Evolutionary conservation across 2,797 vertebrate genomes (phyloP), one percentile per base, ranked within the genome.

Genomic region (Phrynocephalus guinanensis): DNA sequence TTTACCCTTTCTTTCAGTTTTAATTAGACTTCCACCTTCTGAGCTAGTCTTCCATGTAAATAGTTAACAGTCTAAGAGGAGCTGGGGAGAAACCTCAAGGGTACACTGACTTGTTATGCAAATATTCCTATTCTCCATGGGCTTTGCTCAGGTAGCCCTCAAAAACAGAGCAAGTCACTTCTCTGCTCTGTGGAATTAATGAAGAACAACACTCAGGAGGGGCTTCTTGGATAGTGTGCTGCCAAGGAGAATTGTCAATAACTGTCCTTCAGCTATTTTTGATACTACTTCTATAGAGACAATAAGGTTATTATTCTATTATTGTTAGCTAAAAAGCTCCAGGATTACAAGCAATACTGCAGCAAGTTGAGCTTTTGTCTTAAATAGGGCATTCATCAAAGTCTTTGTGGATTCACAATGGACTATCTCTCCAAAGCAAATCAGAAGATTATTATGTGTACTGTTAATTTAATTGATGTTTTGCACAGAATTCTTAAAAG

Each of bases 331-430:
- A 76, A 95, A 95, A 93, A 50, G 30, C 87, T 92, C 94, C 93
- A 94, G 94, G 89, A 94, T 94, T 95, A 92, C 94, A 95, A 95
- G 95, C 92, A 94, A 75, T 95, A 92, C 92, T 94, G 87, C 89
- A 92, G 90, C 91, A 92, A 92, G 96, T 88, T 93, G 87, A 91
- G 63, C 93, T 89, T 60, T 95, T 94, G 93, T 91, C 91, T 92
- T 95, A 95, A 63, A 94, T 93, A 93, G 90, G 63, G 78, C 94
- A 95, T 95, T 96, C 95, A 95, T 96, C 94, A 95, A 93, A 94
- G 89, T 92, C 93, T 93, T 92, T 89, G 87, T 91, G 93, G 89
- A 94, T 93, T 95, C 70, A 2, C 75, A 84, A 60, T 75, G 63
- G 88, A 86, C 88, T 84, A 89, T 89, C 95, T 95, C 84, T 94